Percentiles rank a stretch among this genome's conserved stretches.
These are phyloP conservation scores for Arothron firmamentum DNA, from an alignment of 2,113 vertebrate species.

Conservation along the genomic window DNA sequence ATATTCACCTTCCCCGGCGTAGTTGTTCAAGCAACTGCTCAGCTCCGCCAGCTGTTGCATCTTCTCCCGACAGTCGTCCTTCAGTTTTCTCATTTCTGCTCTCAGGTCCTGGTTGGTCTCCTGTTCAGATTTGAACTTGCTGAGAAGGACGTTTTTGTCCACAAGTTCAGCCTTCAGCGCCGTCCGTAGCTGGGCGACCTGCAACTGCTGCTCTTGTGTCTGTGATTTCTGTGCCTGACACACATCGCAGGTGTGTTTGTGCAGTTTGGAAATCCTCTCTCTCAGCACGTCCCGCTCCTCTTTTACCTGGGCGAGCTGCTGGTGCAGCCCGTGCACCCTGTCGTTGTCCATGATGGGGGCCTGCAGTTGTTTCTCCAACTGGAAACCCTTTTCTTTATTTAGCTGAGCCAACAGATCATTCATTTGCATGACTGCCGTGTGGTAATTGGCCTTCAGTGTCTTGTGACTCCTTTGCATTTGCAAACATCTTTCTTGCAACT, in stretches of 20 bases:
- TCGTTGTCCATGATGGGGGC: slow-evolving; percentile 56
- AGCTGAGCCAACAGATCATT: slow-evolving; percentile 79
- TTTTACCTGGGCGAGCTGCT: slow-evolving; percentile 80
- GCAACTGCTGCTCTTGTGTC: slow-evolving; percentile 84
- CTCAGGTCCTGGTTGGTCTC: slow-evolving; percentile 75
- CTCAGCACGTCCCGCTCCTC: slow-evolving; percentile 84
- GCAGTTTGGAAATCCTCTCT: slow-evolving; percentile 81
- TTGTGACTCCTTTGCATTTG: slow-evolving; percentile 85
- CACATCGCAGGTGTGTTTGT: slow-evolving; percentile 81
- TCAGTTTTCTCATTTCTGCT: slow-evolving; percentile 80
- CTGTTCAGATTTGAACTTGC: slow-evolving; percentile 82
- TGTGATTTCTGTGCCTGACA: slow-evolving; percentile 82
- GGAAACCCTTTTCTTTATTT: slow-evolving; percentile 75
- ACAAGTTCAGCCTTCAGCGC: slow-evolving; percentile 82
- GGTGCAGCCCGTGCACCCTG: slow-evolving; percentile 80
- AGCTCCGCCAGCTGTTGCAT: slow-evolving; percentile 85
- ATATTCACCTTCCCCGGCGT: slow-evolving; percentile 76
- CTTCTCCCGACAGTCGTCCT: slow-evolving; percentile 75
- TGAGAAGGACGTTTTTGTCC: slow-evolving; percentile 86
- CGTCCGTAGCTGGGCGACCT: slow-evolving; percentile 83
- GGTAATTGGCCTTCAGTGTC: slow-evolving; percentile 76
- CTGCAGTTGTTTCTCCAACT: slow-evolving; percentile 76
- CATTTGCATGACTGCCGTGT: slow-evolving; percentile 76
- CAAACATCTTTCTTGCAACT: slow-evolving; percentile 80
- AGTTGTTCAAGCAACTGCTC: slow-evolving; percentile 69